A percentile compares a stretch with the other conserved stretches of the same genome.
These are phyloP conservation scores for Laticauda laticaudata DNA, from an alignment of 2,113 vertebrate genomes.

Conservation along the genomic window DNA sequence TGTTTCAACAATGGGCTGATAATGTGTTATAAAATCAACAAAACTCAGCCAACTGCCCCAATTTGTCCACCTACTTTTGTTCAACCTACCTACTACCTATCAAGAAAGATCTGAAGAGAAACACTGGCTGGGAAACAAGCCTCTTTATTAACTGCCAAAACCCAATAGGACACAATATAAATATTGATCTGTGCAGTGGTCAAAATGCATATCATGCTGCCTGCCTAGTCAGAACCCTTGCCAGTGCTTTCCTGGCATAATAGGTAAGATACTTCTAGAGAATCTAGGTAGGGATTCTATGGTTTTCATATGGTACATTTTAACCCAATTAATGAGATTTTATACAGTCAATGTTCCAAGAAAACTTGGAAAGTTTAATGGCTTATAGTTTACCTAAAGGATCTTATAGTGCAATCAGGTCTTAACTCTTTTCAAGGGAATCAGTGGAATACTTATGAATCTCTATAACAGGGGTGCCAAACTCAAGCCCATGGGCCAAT, in stretches of 20 bases:
- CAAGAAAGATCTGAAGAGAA: neutral
- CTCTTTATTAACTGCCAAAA: neutral
- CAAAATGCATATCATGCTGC: neutral
- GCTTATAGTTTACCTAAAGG: neutral
- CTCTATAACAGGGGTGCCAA: neutral
- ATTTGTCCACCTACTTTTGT: neutral
- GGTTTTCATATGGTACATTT: neutral
- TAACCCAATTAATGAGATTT: neutral
- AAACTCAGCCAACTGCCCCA: neutral
- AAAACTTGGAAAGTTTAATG: neutral
- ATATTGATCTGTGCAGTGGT: neutral
- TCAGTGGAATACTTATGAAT: neutral
- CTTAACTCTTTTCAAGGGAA: neutral
- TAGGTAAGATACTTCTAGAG: neutral
- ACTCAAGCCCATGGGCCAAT: too few relatives aligned
- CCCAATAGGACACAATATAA: neutral
- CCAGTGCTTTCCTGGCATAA: neutral
- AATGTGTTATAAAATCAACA: neutral
- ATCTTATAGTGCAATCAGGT: neutral
- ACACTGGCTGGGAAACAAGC: neutral
- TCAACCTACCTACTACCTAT: neutral
- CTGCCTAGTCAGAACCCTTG: neutral
- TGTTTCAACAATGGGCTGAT: neutral
- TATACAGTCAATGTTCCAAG: neutral
- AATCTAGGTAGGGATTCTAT: neutral